Evolutionary conservation across 2,797 vertebrate genomes (phyloP).

Genomic region (Streptopelia turtur): DNA sequence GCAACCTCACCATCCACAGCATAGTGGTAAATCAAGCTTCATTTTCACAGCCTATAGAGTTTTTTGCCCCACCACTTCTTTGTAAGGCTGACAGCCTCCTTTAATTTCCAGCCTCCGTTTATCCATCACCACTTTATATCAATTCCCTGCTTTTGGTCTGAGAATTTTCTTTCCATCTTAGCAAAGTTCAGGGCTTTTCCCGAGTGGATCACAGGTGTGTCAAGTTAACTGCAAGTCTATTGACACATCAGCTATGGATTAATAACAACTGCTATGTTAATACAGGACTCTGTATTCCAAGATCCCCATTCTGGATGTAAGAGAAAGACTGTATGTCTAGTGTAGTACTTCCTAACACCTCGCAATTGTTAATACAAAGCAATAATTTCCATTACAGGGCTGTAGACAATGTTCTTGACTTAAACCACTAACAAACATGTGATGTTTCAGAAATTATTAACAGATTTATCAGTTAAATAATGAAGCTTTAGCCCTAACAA

Average conservation of each 20-base stretch:
- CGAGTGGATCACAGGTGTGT: background rate
- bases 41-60: background rate
- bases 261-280: background rate
- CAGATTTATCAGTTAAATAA: constrained; percentile 8
- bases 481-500: background rate
- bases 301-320: background rate
- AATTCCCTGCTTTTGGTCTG: background rate
- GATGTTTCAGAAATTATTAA: background rate
- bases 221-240: background rate
- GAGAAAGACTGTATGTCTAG: background rate
- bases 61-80: background rate
- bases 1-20: background rate
- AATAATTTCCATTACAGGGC: background rate
- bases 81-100: background rate
- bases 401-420: background rate
- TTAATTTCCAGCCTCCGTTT: background rate
- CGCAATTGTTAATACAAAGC: background rate
- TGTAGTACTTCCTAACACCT: background rate
- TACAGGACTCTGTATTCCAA: background rate
- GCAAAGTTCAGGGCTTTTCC: background rate
- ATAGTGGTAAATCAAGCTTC: background rate
- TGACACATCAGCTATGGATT: background rate
- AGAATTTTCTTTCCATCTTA: background rate
- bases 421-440: background rate
- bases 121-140: background rate